phyloP scores from a whole-genome alignment of 2,888 invertebrate species.

The Onthophagus sagittarius region DNA sequence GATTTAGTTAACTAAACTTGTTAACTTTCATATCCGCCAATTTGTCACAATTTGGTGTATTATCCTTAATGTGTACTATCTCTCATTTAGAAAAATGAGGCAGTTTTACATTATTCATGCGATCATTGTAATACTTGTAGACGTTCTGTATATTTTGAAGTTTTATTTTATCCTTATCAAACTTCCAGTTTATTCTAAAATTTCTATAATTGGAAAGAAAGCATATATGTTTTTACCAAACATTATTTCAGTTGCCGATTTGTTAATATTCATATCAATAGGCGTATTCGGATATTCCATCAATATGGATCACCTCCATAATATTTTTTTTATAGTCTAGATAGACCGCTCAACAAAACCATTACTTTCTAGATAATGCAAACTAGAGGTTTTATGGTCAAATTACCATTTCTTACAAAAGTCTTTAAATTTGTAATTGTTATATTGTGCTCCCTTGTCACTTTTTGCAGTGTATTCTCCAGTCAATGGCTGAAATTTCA shows the following conservation, averaged over 20 bases:
- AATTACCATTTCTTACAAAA: conserved; percentile 16
- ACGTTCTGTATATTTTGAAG: background rate
- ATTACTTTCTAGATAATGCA: background rate
- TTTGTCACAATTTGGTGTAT: background rate
- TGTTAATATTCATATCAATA: background rate
- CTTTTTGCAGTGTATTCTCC: conserved; percentile 5
- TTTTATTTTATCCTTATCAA: background rate
- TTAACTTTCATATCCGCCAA: no score
- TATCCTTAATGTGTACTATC: background rate
- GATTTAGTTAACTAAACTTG: no score
- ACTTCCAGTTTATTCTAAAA: background rate
- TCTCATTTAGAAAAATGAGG: background rate
- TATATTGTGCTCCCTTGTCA: conserved; percentile 14
- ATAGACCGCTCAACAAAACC: background rate
- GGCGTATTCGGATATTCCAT: background rate
- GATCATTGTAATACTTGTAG: background rate
- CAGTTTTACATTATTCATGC: background rate
- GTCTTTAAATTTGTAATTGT: conserved; percentile 7
- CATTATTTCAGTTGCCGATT: background rate
- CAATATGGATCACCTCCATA: background rate
- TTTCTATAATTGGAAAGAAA: background rate
- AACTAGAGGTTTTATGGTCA: conserved; percentile 5
- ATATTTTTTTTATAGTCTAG: background rate
- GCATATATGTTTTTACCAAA: background rate
- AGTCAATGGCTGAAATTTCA: conserved; percentile 11